Evolutionary conservation across 1,140 invertebrate species (phyloP).

Genomic region (Trissolcus basalis): DNA sequence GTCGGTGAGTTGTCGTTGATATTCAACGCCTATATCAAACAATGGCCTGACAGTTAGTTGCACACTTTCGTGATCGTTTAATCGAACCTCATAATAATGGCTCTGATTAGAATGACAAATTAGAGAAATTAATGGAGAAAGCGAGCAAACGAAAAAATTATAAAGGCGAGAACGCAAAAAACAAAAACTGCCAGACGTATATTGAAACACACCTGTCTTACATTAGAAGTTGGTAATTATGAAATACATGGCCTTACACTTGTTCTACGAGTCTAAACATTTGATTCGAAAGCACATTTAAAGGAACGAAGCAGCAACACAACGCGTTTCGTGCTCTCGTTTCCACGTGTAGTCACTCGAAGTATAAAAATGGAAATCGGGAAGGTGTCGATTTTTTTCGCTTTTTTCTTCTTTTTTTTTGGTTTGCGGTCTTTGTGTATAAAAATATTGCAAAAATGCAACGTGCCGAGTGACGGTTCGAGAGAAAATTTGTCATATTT

Average conservation of each 20-base stretch:
- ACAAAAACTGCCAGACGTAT: slow-evolving; percentile 27
- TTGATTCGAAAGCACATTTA: slow-evolving; percentile 23
- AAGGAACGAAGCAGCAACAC: slow-evolving; percentile 19
- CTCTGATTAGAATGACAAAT: slow-evolving; percentile 5
- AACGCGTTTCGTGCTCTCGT: slow-evolving; percentile 8
- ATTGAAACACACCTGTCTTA: slow-evolving; percentile 35
- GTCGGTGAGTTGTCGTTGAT: slow-evolving; percentile 17
- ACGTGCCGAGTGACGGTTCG: slow-evolving; percentile 14
- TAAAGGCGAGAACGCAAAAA: slow-evolving; percentile 4
- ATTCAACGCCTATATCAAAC: slow-evolving; percentile 12
- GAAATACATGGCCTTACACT: slow-evolving; percentile 41
- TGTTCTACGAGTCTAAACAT: slow-evolving; percentile 27
- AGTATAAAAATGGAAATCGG: slow-evolving; percentile 46
- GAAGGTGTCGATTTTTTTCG: slow-evolving; percentile 14
- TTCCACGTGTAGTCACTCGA: slow-evolving; percentile 21
- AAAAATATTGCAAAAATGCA: slow-evolving; percentile 42
- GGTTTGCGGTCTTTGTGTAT: slow-evolving; percentile 14
- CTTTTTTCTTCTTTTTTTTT: slow-evolving; percentile 3
- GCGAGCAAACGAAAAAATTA: slow-evolving; percentile 3
- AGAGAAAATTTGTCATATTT: slow-evolving; percentile 9
- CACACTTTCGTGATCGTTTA: background rate
- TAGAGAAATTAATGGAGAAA: background rate
- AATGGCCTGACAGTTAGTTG: slow-evolving; percentile 24
- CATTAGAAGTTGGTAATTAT: slow-evolving; percentile 31
- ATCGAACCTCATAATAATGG: background rate